Conservation (phyloP, 2,888 invertebrate species). For the Synanthedon formicaeformis region DNA sequence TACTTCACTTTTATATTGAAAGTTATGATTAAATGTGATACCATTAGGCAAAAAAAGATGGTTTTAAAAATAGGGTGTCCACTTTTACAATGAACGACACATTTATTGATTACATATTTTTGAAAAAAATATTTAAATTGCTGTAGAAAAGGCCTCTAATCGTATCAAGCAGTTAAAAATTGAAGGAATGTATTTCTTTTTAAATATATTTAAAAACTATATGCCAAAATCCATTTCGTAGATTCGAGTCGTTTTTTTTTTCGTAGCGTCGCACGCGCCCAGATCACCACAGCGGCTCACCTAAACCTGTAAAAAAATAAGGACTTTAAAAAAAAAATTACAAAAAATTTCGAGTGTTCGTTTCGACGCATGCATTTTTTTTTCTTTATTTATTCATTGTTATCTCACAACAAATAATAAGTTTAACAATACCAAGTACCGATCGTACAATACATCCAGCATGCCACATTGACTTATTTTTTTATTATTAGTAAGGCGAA, state of each 20-base stretch:
- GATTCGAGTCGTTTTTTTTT: conserved; percentile 11
- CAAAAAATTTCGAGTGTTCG: too few species aligned
- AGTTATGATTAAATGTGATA: too few species aligned
- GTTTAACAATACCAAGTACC: conserved; percentile 16
- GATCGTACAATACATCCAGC: conserved; percentile 30
- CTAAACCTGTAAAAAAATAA: conserved; percentile 33
- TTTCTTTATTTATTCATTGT: conserved; percentile 16
- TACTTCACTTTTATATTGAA: too few species aligned
- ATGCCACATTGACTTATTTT: conserved; percentile 22
- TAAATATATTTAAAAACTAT: conserved; percentile 4
- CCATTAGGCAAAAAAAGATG: too few species aligned
- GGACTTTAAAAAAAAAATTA: conserved; percentile 4
- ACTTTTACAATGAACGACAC: too few species aligned
- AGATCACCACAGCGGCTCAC: conserved; percentile 40
- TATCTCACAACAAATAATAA: conserved; percentile 71
- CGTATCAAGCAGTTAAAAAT: background rate
- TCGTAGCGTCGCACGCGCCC: conserved; percentile 10
- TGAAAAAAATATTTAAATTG: background rate
- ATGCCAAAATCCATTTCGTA: conserved; percentile 4
- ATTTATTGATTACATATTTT: too few species aligned
- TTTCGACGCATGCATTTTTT: background rate
- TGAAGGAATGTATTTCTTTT: conserved; percentile 31
- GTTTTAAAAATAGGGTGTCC: too few species aligned
- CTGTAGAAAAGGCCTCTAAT: conserved; percentile 1
- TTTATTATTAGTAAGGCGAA: conserved; percentile 30